Conservation (phyloP, 2,888 invertebrate genomes). For the Melanchra persicariae region DNA sequence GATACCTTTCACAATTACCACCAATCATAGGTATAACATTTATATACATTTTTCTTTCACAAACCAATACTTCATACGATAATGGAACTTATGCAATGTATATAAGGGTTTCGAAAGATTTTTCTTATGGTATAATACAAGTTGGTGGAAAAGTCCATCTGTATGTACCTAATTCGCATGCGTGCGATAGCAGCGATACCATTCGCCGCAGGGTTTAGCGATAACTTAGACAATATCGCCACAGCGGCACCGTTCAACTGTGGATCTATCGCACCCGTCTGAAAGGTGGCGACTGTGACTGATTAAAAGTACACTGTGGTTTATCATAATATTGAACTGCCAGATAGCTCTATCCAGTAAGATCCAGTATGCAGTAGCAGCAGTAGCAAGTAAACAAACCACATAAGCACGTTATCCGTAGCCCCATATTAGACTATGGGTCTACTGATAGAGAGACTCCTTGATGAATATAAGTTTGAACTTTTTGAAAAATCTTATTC, state of each 20-base stretch:
- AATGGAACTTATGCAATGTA: not conserved
- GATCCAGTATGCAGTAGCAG: not conserved
- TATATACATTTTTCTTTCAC: not conserved
- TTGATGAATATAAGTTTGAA: too few relatives aligned
- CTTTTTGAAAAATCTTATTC: not conserved
- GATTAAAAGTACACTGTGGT: not conserved
- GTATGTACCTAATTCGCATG: conserved; percentile 7
- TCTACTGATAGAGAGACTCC: too few relatives aligned
- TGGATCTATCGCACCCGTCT: not conserved
- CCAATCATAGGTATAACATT: conserved; percentile 12
- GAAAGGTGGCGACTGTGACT: too few relatives aligned
- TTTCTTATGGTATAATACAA: not conserved
- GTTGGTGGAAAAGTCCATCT: conserved; percentile 23
- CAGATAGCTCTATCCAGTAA: not conserved
- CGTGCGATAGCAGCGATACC: conserved; percentile 12
- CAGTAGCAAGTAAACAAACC: not conserved
- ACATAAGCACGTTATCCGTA: not conserved
- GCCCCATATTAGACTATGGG: too few relatives aligned
- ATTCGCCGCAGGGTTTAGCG: conserved; percentile 21
- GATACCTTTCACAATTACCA: conserved; percentile 40
- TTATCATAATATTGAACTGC: not conserved
- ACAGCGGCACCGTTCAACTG: not conserved
- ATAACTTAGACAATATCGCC: not conserved
- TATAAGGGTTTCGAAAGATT: not conserved
- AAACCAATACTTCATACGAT: not conserved